Conservation (phyloP, 2,888 invertebrate genomes). For the Blastobasis adustella region DNA sequence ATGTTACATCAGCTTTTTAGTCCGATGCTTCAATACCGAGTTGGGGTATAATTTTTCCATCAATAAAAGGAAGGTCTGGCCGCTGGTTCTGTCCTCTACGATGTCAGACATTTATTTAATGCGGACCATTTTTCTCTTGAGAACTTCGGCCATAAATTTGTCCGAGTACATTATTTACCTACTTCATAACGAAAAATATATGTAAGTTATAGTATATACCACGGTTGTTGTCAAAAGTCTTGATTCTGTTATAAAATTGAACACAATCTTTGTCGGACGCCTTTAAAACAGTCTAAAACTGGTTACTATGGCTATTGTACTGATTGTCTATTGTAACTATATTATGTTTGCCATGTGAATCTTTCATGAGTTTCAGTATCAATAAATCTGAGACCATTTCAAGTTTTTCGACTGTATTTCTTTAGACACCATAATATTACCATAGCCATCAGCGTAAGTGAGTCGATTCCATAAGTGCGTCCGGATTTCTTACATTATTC, state of each 20-base stretch:
- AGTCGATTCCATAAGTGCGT: constrained; percentile 39
- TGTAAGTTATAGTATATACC: too few species aligned
- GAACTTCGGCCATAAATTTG: too few species aligned
- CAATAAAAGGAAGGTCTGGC: constrained; percentile 41
- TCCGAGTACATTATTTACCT: too few species aligned
- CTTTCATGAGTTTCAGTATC: constrained; percentile 35
- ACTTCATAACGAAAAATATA: too few species aligned
- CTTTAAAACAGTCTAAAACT: too few species aligned
- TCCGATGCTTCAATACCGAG: constrained; percentile 27
- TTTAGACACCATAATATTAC: constrained; percentile 36
- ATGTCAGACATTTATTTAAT: too few species aligned
- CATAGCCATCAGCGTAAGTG: constrained; percentile 35
- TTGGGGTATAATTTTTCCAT: constrained; percentile 52
- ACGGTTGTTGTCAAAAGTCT: too few species aligned
- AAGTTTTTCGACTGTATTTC: constrained; percentile 25
- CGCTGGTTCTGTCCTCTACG: constrained; percentile 10
- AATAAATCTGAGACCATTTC: constrained; percentile 41
- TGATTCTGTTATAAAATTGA: too few species aligned
- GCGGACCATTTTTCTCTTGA: too few species aligned
- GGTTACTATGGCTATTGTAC: too few species aligned
- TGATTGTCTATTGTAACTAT: too few species aligned
- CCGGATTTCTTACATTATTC: constrained; percentile 14
- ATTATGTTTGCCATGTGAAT: constrained; percentile 31
- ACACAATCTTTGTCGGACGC: too few species aligned
- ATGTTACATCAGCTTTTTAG: constrained; percentile 39